Evolutionary conservation across 2,113 vertebrate species (phyloP), one percentile per base, ranked within the genome.

Genomic region (Salvator merianae): DNA sequence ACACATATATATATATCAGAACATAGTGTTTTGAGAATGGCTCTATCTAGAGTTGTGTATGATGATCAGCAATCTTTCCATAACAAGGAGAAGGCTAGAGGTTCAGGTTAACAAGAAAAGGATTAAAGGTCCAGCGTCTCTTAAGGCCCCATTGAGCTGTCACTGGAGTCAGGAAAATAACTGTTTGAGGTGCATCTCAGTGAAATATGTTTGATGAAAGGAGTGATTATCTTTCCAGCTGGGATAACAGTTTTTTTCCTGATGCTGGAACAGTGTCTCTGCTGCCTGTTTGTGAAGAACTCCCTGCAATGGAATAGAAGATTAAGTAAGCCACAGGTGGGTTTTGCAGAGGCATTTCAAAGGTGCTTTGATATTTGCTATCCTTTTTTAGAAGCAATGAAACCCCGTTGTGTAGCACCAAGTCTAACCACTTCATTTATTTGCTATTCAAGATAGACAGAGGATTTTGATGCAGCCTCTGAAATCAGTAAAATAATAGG

Each of bases 1-100:
- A 9, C 10, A 9, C 10, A 9, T 47, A 9, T 47, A 5, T 47
- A 92, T 94, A 91, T 93, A 94, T 83, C 84, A 92, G 75, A 86
- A 80, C 84, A 90, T 81, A 55, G 90, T 86, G 36, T 70, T 88
- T 91, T 88, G 40, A 83, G 87, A 90, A 2, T 87, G 71, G 84
- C 47, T 59, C 85, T 90, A 82, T 77, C 90, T 91, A 65, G 90
- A 83, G 92, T 80, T 84, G 79, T 88, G 55, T 16, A 66, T 79
- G 79, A 74, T 81, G 47, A 87, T 83, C 1, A 76, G 71, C 86
- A 62, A 81, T 65, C 88, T 55, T 55, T 50, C 90, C 90, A 32
- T 24, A 86, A 59, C 26, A 59, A 88, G 91, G 90, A 90, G 91
- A 84, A 70, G n/a, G 24, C 13, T 78, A 81, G 76, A 59, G 20